Evolutionary conservation across 2,888 invertebrate species (phyloP).

Genomic region (Hydraecia micacea): DNA sequence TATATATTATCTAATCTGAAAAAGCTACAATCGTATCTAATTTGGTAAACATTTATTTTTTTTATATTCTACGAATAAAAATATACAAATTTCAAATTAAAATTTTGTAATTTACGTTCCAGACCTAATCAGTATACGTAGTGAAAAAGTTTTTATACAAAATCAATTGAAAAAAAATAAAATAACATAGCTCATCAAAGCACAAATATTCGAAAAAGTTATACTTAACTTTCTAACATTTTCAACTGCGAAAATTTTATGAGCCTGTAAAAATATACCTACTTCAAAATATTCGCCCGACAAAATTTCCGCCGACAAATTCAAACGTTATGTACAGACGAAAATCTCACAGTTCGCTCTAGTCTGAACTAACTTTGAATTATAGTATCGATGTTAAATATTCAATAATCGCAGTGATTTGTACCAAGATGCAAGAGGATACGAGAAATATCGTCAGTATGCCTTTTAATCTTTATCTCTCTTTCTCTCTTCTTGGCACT

Average conservation of each 20-base stretch:
- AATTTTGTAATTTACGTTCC: neutral
- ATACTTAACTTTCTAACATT: constrained; percentile 15
- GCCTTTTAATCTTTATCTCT: neutral
- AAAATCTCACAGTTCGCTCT: neutral
- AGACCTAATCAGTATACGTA: neutral
- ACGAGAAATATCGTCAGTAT: neutral
- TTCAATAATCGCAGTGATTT: constrained; percentile 6
- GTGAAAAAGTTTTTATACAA: neutral
- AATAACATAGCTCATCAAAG: constrained; percentile 7
- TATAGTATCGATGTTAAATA: constrained; percentile 21
- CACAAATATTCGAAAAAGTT: constrained; percentile 27
- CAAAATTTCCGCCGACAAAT: constrained; percentile 38
- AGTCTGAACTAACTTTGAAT: constrained; percentile 3
- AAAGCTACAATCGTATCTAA: neutral
- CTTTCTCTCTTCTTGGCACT: neutral
- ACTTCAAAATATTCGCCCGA: constrained; percentile 37
- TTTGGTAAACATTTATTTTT: neutral
- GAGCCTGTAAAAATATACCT: constrained; percentile 1
- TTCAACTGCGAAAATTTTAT: constrained; percentile 10
- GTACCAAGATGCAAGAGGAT: neutral
- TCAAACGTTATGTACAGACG: constrained; percentile 4
- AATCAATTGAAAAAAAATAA: neutral
- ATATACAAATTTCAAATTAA: neutral
- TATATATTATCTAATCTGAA: neutral
- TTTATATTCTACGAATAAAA: neutral